Base-by-base conservation (phyloP, 1,140 invertebrate species). In the Drosophila sp. region DNA sequence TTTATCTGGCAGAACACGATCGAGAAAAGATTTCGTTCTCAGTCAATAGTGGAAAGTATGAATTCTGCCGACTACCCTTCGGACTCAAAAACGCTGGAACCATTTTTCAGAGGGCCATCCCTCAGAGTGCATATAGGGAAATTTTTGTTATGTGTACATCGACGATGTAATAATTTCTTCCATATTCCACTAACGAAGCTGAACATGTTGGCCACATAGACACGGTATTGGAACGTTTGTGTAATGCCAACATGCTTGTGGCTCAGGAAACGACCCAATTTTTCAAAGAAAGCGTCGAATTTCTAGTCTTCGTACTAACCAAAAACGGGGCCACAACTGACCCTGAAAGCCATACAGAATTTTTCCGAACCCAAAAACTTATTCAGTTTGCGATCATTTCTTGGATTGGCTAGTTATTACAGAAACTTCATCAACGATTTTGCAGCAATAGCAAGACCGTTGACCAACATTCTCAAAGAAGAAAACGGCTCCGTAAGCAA, bases 371-470 rank as follows among this genome's bases (percentile, higher is more conserved):
- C 43, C 2, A 61, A 54, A 46, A 69, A 21, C 8, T 5, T 69
- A 0, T n/a, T n/a, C n/a, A n/a, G n/a, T 58, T 18, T 25, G 34
- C 11, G 0, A 45, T 67, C 64, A 13, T 67, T 58, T 58, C 6
- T 58, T 5, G 62, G 62, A 1, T 14, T 65, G 4, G 25, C 62
- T 8, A 34, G 53, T 13, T 57, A 54, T 21, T 72, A 66, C 21
- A 29, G 41, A 16, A n/a, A 16, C 9, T 72, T 72, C 9, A 14
- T 66, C 0, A 54, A 40, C 16, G 40, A 66, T n/a, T 59, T 58
- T n/a, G 61, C 54, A 3, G 8, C 50, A 1, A 72, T 76, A 54
- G 54, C 71, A 9, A 25, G 56, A n/a, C 50, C 57, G 13, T n/a
- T 74, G 2, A 62, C 41, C 1, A 13, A 38, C 9, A 56, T 69